A percentile compares a stretch with the other conserved stretches of the same genome.
Conservation (phyloP, 2,797 vertebrate genomes). For the Lepus townsendii region DNA sequence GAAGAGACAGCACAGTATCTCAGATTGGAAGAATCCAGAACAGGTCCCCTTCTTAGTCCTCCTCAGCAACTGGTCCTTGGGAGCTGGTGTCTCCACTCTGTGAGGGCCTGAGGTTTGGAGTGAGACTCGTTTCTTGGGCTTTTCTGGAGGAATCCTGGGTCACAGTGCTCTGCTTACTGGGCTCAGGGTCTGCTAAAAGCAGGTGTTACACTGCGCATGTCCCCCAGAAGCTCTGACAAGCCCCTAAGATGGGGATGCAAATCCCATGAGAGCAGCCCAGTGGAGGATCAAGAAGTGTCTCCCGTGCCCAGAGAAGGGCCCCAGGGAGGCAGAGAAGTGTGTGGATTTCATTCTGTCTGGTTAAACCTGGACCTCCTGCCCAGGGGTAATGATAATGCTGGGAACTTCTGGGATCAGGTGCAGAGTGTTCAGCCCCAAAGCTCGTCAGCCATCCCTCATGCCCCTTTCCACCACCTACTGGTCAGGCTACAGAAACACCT, state of each 20-base stretch:
- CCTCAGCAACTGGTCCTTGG: neutral
- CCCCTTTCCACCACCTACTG: neutral
- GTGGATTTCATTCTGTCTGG: neutral
- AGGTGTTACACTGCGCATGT: constrained; percentile 47
- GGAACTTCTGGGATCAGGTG: neutral
- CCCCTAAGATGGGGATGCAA: neutral
- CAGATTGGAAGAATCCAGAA: neutral
- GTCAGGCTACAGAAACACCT: neutral
- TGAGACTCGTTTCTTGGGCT: neutral
- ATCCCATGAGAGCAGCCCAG: neutral
- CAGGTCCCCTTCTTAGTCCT: neutral
- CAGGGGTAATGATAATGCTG: neutral
- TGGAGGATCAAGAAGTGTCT: neutral
- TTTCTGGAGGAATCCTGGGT: neutral
- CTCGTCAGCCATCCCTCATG: no score
- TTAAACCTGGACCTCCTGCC: neutral
- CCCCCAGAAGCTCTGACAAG: neutral
- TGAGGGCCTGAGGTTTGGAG: neutral
- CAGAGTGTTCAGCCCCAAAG: neutral
- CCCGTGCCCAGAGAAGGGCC: neutral
- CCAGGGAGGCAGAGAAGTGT: neutral
- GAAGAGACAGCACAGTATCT: neutral
- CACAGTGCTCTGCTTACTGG: neutral
- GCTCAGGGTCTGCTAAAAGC: neutral
- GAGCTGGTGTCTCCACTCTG: neutral